Percentiles rank a stretch among this genome's conserved stretches.
phyloP scores from a whole-genome alignment of 2,888 invertebrate genomes.

The Dexiosoma caninum region DNA sequence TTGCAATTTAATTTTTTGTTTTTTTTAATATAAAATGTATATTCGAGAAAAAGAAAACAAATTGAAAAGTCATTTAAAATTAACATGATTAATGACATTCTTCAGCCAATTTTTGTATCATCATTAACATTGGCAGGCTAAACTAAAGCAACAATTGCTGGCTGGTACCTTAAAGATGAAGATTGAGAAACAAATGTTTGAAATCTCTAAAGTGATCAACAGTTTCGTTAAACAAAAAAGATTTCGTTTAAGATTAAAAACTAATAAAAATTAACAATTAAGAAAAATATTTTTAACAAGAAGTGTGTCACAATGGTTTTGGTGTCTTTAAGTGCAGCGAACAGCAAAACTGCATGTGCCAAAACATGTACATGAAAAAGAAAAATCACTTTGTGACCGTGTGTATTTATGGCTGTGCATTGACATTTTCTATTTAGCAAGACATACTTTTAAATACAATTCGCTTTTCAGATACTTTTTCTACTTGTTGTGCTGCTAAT shows the following conservation, averaged over 20 bases:
- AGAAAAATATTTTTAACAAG: conserved; percentile 42
- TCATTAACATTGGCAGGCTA: conserved; percentile 44
- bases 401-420: not conserved
- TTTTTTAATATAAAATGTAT: conserved; percentile 2
- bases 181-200: too few relatives aligned
- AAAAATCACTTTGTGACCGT: conserved; percentile 6
- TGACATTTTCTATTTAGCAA: conserved; percentile 20
- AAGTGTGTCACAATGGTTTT: conserved; percentile 50
- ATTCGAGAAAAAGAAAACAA: conserved; percentile 31
- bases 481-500: not conserved
- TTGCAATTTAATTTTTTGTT: not conserved
- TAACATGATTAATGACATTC: conserved; percentile 51
- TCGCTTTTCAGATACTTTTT: not conserved
- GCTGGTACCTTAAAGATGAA: not conserved
- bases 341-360: conserved; percentile 30
- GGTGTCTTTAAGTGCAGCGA: not conserved
- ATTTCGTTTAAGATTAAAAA: not conserved
- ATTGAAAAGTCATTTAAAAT: conserved; percentile 56
- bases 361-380: not conserved
- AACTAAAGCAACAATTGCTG: not conserved
- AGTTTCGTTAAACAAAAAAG: conserved; percentile 31
- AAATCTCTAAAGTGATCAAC: conserved; percentile 23
- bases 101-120: conserved; percentile 53
- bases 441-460: not conserved
- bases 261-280: not conserved